These are phyloP conservation scores for Pristionchus japonicus DNA, from an alignment of 2,888 invertebrate species.

Conservation along the genomic window DNA sequence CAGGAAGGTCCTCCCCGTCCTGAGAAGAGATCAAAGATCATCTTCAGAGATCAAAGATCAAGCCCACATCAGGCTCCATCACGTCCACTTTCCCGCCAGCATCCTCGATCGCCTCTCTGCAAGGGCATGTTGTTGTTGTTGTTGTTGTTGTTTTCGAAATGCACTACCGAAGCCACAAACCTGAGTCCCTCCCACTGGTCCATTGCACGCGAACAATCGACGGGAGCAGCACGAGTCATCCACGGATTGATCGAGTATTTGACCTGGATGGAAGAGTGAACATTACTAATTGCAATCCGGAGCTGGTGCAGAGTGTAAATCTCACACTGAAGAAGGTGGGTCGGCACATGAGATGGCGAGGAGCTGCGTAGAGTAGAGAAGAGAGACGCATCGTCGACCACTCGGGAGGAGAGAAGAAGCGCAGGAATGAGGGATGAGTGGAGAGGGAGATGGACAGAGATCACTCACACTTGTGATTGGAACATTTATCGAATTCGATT, in stretches of 20 bases:
- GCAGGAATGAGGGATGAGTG: not conserved
- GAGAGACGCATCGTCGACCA: constrained; percentile 38
- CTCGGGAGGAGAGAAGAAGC: not conserved
- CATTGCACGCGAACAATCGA: constrained; percentile 60
- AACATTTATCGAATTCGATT: not conserved
- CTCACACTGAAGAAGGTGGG: constrained; percentile 45
- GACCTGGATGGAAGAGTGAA: constrained; percentile 53
- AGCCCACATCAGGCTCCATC: constrained; percentile 65
- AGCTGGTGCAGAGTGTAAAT: not conserved
- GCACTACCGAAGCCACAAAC: not conserved
- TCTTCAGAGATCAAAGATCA: not conserved
- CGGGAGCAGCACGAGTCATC: constrained; percentile 64
- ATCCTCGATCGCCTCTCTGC: constrained; percentile 57
- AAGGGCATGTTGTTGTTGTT: not conserved
- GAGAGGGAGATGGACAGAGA: not conserved
- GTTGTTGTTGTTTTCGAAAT: not conserved
- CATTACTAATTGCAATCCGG: not conserved
- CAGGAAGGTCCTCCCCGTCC: constrained; percentile 67
- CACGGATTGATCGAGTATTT: constrained; percentile 73
- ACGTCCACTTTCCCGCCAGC: constrained; percentile 68
- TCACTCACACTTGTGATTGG: not conserved
- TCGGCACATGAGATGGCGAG: constrained; percentile 45
- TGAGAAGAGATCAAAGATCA: constrained; percentile 37
- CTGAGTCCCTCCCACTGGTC: constrained; percentile 70
- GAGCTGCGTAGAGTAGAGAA: not conserved